Percentiles rank a stretch among this genome's conserved stretches.
Evolutionary conservation across 1,140 invertebrate species (phyloP).

Genomic region (Penaeus indicus): DNA sequence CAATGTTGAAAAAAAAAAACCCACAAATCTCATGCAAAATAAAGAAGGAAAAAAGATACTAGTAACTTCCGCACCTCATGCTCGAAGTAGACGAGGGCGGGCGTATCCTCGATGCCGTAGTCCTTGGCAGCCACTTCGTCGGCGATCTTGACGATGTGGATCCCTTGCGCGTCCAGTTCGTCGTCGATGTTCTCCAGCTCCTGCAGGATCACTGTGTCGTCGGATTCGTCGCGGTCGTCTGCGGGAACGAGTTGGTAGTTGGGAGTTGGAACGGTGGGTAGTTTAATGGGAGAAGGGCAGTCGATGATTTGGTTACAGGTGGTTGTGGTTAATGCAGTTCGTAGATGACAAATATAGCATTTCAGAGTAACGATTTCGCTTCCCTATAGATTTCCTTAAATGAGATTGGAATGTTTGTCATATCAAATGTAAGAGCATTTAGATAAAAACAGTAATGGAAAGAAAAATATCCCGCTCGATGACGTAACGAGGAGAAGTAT

Average conservation of each 20-base stretch:
- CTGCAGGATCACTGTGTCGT: slow-evolving; percentile 68
- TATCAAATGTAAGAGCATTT: too few species aligned
- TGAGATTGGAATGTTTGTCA: too few species aligned
- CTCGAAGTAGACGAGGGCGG: slow-evolving; percentile 73
- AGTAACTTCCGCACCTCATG: slow-evolving; percentile 49
- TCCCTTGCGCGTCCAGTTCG: slow-evolving; percentile 74
- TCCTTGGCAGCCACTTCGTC: slow-evolving; percentile 81
- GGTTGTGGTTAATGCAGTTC: too few species aligned
- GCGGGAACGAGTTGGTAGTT: neutral
- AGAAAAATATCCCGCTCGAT: too few species aligned
- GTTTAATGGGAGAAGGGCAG: neutral
- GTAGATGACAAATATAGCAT: too few species aligned
- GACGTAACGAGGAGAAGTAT: too few species aligned
- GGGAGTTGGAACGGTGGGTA: too few species aligned
- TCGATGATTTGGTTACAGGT: neutral
- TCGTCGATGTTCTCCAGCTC: slow-evolving; percentile 72
- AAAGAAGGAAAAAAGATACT: neutral
- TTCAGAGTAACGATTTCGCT: too few species aligned
- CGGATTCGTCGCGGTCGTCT: slow-evolving; percentile 69
- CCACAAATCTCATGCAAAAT: neutral
- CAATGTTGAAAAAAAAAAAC: neutral
- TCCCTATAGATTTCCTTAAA: too few species aligned
- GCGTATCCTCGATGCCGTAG: slow-evolving; percentile 86
- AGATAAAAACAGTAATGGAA: too few species aligned
- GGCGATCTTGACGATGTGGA: slow-evolving; percentile 94